These are phyloP conservation scores for Morpho deidamia DNA, from an alignment of 2,888 invertebrate species.

Conservation along the genomic window DNA sequence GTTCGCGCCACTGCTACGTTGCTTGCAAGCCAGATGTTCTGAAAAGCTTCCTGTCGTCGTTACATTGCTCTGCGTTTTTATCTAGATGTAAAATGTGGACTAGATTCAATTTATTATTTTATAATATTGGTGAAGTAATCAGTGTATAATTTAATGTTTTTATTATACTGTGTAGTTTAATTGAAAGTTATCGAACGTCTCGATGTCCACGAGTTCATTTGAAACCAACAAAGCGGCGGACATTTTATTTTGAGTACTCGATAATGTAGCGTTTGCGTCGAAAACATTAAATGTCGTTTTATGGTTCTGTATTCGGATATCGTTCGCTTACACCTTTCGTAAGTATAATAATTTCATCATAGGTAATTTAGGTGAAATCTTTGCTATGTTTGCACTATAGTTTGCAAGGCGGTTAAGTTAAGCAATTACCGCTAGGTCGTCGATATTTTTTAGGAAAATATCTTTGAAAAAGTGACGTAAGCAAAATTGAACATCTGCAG, in stretches of 20 bases:
- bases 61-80: slow-evolving; percentile 62
- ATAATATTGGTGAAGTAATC: slow-evolving; percentile 55
- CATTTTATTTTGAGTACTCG: slow-evolving; percentile 79
- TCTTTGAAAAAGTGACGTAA: slow-evolving; percentile 69
- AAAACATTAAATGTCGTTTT: slow-evolving; percentile 76
- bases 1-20: slow-evolving; percentile 78
- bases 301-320: slow-evolving; percentile 72
- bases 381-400: slow-evolving; percentile 37
- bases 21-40: slow-evolving; percentile 77
- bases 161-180: slow-evolving; percentile 55
- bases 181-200: slow-evolving; percentile 69
- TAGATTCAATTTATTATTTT: slow-evolving; percentile 58
- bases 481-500: slow-evolving; percentile 55
- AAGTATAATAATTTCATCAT: slow-evolving; percentile 53
- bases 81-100: slow-evolving; percentile 65
- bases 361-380: slow-evolving; percentile 42
- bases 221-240: slow-evolving; percentile 79
- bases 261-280: slow-evolving; percentile 78
- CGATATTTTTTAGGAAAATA: slow-evolving; percentile 64
- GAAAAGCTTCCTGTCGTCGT: slow-evolving; percentile 75
- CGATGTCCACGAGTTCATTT: slow-evolving; percentile 78
- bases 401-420: slow-evolving; percentile 51
- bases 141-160: slow-evolving; percentile 64
- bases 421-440: slow-evolving; percentile 60
- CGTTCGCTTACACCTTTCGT: slow-evolving; percentile 76